A percentile compares a stretch with the other conserved stretches of the same genome.
Conservation (phyloP, 2,113 vertebrate genomes). For the Heterotilapia buettikoferi region DNA sequence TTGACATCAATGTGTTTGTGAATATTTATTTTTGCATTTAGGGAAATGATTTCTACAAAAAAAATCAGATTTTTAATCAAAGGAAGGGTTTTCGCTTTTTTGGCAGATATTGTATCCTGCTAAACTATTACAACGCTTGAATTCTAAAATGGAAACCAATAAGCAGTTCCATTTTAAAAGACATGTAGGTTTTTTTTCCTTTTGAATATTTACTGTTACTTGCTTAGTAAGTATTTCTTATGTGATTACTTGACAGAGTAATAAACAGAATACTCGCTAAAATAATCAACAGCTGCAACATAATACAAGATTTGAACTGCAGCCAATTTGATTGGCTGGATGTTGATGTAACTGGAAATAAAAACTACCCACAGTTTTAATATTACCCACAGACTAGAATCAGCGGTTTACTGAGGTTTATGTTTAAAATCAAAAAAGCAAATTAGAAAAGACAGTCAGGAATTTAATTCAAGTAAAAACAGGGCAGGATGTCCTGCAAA, state of each 20-base stretch:
- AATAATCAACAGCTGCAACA: background rate
- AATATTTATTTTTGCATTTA: background rate
- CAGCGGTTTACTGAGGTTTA: rapidly evolving
- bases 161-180: rapidly evolving
- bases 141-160: rapidly evolving
- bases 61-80: background rate
- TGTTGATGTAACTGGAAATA: background rate
- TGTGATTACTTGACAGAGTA: background rate
- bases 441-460: background rate
- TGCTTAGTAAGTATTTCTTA: background rate
- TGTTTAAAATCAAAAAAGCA: background rate
- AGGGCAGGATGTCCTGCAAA: background rate
- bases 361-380: background rate
- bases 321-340: background rate
- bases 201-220: background rate
- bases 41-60: background rate
- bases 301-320: background rate
- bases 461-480: background rate
- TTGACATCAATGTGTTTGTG: background rate
- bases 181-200: background rate
- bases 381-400: background rate
- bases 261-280: rapidly evolving
- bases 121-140: background rate
- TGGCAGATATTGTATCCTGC: background rate
- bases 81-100: rapidly evolving